Conservation (phyloP, 1,140 invertebrate species). For the Calliopsis andreniformis region DNA sequence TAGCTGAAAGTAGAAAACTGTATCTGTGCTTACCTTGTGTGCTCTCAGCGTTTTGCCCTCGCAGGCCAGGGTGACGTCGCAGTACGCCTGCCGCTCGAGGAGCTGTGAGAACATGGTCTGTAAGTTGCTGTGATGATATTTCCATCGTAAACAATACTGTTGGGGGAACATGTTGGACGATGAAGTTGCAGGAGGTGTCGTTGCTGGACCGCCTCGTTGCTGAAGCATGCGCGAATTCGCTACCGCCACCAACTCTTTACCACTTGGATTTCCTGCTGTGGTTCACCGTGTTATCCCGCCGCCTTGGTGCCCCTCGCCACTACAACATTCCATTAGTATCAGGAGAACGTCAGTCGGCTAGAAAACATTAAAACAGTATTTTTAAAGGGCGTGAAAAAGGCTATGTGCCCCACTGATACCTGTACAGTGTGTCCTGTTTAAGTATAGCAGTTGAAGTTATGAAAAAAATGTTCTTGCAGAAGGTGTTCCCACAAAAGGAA, state of each 20-base stretch:
- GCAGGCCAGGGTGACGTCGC: slow-evolving; percentile 94
- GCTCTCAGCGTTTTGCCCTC: slow-evolving; percentile 93
- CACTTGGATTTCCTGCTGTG: slow-evolving; percentile 64
- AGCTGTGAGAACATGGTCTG: slow-evolving; percentile 95
- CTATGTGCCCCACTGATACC: too few relatives aligned
- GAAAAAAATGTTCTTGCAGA: too few relatives aligned
- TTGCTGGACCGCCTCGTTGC: slow-evolving; percentile 68
- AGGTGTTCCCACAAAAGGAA: too few relatives aligned
- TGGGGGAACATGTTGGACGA: slow-evolving; percentile 86
- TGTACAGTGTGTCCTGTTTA: too few relatives aligned
- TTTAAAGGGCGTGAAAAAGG: too few relatives aligned
- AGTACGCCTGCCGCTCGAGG: slow-evolving; percentile 92
- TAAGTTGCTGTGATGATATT: slow-evolving; percentile 94
- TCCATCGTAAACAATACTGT: slow-evolving; percentile 95
- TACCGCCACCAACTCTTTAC: slow-evolving; percentile 60
- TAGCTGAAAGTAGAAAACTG: too few relatives aligned
- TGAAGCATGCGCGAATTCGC: slow-evolving; percentile 77
- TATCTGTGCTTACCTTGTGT: slow-evolving; percentile 88
- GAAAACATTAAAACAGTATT: neutral
- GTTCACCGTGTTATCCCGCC: slow-evolving; percentile 57
- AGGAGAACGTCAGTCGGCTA: slow-evolving; percentile 33
- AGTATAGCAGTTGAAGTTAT: too few relatives aligned
- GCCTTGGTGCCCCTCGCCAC: slow-evolving; percentile 24
- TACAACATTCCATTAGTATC: slow-evolving; percentile 26
- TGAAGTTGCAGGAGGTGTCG: slow-evolving; percentile 62